phyloP scores from a whole-genome alignment of 2,113 vertebrate species.

The Heterotilapia buettikoferi region DNA sequence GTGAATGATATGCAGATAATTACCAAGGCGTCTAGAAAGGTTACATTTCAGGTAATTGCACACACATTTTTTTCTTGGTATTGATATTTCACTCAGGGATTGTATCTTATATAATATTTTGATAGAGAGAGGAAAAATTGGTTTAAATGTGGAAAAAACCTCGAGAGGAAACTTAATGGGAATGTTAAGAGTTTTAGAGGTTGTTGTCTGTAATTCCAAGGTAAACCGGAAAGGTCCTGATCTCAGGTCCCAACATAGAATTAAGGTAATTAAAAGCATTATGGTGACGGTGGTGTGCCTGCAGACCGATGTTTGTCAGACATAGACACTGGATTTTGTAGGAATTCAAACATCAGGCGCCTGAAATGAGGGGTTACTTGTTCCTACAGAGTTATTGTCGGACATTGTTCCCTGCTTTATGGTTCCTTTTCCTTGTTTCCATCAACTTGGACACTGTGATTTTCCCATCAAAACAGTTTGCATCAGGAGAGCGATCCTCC shows the following conservation, averaged over 20 bases:
- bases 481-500: conserved; percentile 38
- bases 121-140: not conserved
- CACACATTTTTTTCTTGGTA: not conserved
- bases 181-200: conserved; percentile 18
- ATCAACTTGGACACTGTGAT: conserved; percentile 37
- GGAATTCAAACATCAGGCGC: conserved; percentile 51
- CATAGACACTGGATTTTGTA: conserved; percentile 24
- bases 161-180: not conserved
- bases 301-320: conserved; percentile 63
- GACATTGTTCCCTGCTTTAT: conserved; percentile 43
- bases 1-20: not conserved
- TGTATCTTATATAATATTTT: not conserved
- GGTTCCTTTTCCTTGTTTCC: conserved; percentile 33
- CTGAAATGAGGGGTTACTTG: conserved; percentile 55
- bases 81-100: not conserved
- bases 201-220: conserved; percentile 39
- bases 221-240: conserved; percentile 29
- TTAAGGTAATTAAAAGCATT: conserved; percentile 64
- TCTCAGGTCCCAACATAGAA: conserved; percentile 54
- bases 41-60: not conserved
- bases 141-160: not conserved
- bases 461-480: conserved; percentile 62
- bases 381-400: conserved; percentile 27
- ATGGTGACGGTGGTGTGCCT: conserved; percentile 41
- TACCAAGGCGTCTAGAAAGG: not conserved